Evolutionary conservation across 1,140 invertebrate genomes (phyloP), one percentile per base, ranked within the genome.

Genomic region (Drosophila eugracilis): DNA sequence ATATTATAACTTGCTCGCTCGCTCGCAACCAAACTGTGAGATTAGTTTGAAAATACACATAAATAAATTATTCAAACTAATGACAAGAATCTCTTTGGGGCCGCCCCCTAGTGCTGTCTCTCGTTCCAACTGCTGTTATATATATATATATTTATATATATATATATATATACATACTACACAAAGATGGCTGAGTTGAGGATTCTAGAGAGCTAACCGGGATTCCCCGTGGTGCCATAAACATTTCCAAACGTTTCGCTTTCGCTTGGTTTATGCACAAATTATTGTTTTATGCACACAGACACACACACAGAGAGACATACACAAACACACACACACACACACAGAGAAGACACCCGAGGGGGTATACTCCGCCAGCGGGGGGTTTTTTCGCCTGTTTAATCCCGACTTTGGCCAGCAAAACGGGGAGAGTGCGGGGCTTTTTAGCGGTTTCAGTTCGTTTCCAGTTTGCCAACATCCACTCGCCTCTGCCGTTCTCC

Each of bases 271-370:
- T 60, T 58, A 62, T 85, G 63, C 59, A 70, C 60, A 75, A 84
- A 79, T 85, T 79, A 84, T 84, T 79, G 81, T 84, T 62, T 70
- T 48, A 75, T 69, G 70, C 77, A 55, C 52, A 70, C 42, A 48
- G n/a, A n/a, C n/a, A n/a, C n/a, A n/a, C n/a, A n/a, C n/a, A n/a
- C n/a, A n/a, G n/a, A n/a, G n/a, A n/a, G n/a, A n/a, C n/a, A n/a
- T n/a, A n/a, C n/a, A n/a, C n/a, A n/a, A n/a, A n/a, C n/a, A n/a
- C n/a, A n/a, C n/a, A n/a, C n/a, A n/a, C n/a, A n/a, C n/a, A n/a
- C n/a, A n/a, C n/a, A n/a, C n/a, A n/a, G n/a, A n/a, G n/a, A n/a
- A 21, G 50, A 69, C 26, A 50, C 49, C 42, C 10, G 3, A 30
- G 32, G 48, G 63, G 63, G 34, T n/a, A n/a, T n/a, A n/a, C 26